phyloP scores from a whole-genome alignment of 2,797 vertebrate species.

The Helicolenus hilgendorfi region DNA sequence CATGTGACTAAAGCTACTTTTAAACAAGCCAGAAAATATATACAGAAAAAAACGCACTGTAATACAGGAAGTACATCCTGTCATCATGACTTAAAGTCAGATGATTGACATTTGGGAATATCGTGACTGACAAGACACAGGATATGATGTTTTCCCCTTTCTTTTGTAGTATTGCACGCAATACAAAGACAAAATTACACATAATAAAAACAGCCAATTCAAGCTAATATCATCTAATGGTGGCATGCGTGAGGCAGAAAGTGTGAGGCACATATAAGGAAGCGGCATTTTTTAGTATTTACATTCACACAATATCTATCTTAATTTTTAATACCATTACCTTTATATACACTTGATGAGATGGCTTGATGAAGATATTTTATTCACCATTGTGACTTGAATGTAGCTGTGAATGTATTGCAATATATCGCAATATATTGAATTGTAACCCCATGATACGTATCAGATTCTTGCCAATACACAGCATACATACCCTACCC shows the following conservation, averaged over 20 bases:
- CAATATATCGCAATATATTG: too few species aligned
- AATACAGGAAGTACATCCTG: slow-evolving; percentile 28
- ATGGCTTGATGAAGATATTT: background rate
- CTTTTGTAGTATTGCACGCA: background rate
- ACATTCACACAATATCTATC: background rate
- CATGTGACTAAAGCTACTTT: slow-evolving; percentile 22
- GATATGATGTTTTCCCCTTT: background rate
- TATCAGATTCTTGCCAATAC: too few species aligned
- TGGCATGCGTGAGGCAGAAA: background rate
- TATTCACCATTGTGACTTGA: background rate
- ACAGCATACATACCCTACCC: too few species aligned
- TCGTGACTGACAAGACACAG: background rate
- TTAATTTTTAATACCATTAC: background rate
- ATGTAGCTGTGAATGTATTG: background rate
- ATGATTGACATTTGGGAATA: slow-evolving; percentile 2
- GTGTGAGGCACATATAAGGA: background rate
- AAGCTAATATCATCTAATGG: background rate
- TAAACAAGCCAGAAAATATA: background rate
- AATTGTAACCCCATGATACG: too few species aligned
- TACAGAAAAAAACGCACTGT: background rate
- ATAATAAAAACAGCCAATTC: background rate
- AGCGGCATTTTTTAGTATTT: background rate
- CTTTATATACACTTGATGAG: background rate
- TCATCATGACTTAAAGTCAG: slow-evolving; percentile 42
- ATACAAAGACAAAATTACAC: background rate